Base-by-base conservation (phyloP, 2,113 vertebrate genomes). In the Colossoma macropomum region DNA sequence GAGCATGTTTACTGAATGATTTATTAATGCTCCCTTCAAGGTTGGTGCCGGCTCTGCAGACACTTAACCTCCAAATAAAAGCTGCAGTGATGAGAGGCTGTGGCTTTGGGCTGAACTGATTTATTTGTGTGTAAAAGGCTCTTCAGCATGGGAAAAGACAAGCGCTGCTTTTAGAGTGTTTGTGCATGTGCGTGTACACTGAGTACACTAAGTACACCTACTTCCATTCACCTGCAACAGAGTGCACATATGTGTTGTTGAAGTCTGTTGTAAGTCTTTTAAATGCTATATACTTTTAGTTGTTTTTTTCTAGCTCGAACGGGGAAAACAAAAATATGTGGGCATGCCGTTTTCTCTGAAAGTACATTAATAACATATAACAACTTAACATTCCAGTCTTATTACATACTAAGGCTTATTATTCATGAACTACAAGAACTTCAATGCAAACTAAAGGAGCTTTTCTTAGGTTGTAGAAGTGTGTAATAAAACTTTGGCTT, bases 41-140 rank as follows among this genome's bases (percentile, higher is more conserved):
- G 74, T 60, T 76, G 54, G 30, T 32, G 50, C 73, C 30, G 38
- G 30, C 23, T 32, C 41, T 76, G 30, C 19, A 59, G 63, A 76
- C 74, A 60, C 27, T 82, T 41, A 82, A 75, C 63, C 62, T 69
- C n/a, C 17, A 54, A 70, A 70, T 60, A 63, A 77, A 77, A 52
- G 21, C 41, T 25, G 13, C 75, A 41, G 32, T 62, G 75, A 76
- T 76, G 60, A 59, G 78, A 60, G 69, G 45, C 52, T 74, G 70
- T 63, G 60, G n/a, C 17, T 30, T 32, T 32, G 13, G 70, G 21
- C 56, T 41, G 10, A 48, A 54, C 41, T 73, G 68, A 52, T 73
- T 72, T 72, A 59, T 63, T 32, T 63, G 59, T 32, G 54, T 38
- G 54, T 34, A 10, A 48, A 45, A 80, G 50, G 56, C 38, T 81